Evolutionary conservation across 2,888 invertebrate species (phyloP).

Genomic region (Arrhopalites spinosus): DNA sequence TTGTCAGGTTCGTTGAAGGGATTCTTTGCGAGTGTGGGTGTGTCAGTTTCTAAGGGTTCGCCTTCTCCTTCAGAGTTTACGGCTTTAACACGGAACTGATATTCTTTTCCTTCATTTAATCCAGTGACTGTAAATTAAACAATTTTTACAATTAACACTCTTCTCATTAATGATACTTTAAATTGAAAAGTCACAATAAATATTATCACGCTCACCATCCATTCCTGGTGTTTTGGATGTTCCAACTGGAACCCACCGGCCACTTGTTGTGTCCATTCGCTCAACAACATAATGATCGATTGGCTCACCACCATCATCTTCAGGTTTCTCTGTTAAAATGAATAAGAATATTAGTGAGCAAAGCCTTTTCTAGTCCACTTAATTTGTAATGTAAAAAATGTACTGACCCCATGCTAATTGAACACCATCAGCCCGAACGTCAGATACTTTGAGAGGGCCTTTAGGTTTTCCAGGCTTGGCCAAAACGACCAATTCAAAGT

Average conservation of each 20-base stretch:
- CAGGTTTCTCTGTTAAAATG: conserved; percentile 58
- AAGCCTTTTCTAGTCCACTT: no score
- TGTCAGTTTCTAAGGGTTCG: conserved; percentile 84
- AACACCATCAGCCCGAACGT: conserved; percentile 89
- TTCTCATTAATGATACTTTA: no score
- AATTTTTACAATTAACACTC: no score
- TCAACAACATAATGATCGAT: conserved; percentile 94
- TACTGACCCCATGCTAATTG: conserved; percentile 96
- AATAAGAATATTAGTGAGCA: conserved; percentile 59
- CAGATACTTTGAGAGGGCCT: conserved; percentile 89
- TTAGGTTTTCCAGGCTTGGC: conserved; percentile 72
- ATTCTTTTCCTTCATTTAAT: conserved; percentile 95
- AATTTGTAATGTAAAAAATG: no score
- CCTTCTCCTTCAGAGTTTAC: conserved; percentile 97
- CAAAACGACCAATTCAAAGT: conserved; percentile 77
- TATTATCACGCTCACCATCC: no score
- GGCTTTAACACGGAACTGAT: conserved; percentile 94
- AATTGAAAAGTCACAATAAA: no score
- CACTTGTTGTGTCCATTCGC: conserved; percentile 91
- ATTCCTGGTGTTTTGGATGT: conserved; percentile 81
- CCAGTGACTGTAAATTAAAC: conserved; percentile 65
- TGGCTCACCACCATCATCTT: conserved; percentile 92
- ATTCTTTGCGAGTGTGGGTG: conserved; percentile 87
- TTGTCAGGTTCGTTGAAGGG: conserved; percentile 79
- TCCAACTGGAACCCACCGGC: conserved; percentile 90